Evolutionary conservation across 2,797 vertebrate species (phyloP), one percentile per base, ranked within the genome.

Genomic region (Aselliscus stoliczkanus): DNA sequence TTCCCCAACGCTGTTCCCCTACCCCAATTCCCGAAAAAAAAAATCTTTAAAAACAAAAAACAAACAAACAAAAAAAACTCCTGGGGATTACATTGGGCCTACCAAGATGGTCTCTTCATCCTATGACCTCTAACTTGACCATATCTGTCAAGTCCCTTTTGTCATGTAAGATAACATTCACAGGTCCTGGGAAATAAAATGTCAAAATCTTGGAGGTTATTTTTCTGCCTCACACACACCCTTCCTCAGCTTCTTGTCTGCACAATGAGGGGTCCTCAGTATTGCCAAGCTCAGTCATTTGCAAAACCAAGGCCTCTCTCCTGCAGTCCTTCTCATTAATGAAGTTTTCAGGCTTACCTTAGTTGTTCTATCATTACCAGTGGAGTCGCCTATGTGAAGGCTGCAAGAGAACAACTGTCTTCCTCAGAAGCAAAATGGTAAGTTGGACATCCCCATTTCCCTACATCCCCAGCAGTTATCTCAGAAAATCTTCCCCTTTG

Each of bases 341-440:
- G 50, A 77, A 80, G 39, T 27, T 65, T 95, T 64, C 23, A 85
- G 50, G 37, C 5, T 54, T 23, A n/a, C 3, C 31, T 95, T 70
- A n/a, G 5, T 3, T 80, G 52, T 60, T 65, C 34, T 29, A 1
- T 84, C 64, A 62, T 69, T 20, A 80, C 21, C 31, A 67, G 18
- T 23, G 10, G 10, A 47, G 2, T 62, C 29, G 65, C 34, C 25
- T 34, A 0, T 4, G 2, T 18, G 25, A 20, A n/a, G n/a, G 0
- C 27, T 56, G 42, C 50, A 58, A 56, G 29, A 70, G 75, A 92
- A 67, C 6, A 75, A 31, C 4, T 25, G 20, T 47, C 29, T 85
- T 82, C 25, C 34, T 58, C 37, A 34, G 67, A 96, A 90, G 9
- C 6, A 75, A 72, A 86, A 58, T 3, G 72, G n/a, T 3, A 69